These are phyloP conservation scores for Porites cylindrica DNA, from an alignment of 92 coral and sea anemone species.

Conservation along the genomic window DNA sequence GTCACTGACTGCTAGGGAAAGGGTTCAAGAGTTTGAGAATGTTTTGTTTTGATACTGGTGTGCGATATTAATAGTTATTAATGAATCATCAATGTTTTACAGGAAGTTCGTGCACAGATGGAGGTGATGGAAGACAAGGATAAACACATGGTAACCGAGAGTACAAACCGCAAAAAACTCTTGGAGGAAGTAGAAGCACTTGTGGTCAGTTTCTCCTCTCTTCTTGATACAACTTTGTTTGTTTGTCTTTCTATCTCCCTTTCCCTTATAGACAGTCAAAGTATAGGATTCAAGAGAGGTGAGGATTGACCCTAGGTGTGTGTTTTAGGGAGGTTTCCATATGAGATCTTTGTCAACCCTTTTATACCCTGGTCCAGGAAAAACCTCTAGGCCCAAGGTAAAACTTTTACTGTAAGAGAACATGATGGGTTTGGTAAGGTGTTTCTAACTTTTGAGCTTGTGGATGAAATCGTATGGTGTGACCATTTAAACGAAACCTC, in stretches of 20 bases:
- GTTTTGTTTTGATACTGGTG: background rate
- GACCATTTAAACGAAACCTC: too few relatives aligned
- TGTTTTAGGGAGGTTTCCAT: too few relatives aligned
- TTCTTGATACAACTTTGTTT: background rate
- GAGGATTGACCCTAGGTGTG: too few relatives aligned
- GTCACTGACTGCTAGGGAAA: background rate
- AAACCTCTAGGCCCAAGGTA: too few relatives aligned
- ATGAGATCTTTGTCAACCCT: too few relatives aligned
- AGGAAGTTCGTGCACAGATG: slow-evolving; percentile 99
- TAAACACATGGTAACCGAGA: slow-evolving; percentile 95
- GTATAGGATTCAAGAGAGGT: too few relatives aligned
- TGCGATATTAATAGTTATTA: background rate
- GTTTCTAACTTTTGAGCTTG: too few relatives aligned
- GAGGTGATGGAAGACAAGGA: slow-evolving; percentile 99
- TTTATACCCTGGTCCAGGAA: too few relatives aligned
- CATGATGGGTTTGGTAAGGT: too few relatives aligned
- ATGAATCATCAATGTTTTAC: background rate
- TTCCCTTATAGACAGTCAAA: background rate
- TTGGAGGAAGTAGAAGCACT: slow-evolving; percentile 81
- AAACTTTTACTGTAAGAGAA: too few relatives aligned
- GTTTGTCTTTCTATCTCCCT: background rate
- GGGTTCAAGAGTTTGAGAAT: background rate
- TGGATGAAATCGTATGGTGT: too few relatives aligned
- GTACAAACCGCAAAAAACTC: slow-evolving; percentile 84
- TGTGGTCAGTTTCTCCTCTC: slow-evolving; percentile 68